Evolutionary conservation across 2,888 invertebrate genomes (phyloP), one percentile per base, ranked within the genome.

Genomic region (Epistrophe eligans): DNA sequence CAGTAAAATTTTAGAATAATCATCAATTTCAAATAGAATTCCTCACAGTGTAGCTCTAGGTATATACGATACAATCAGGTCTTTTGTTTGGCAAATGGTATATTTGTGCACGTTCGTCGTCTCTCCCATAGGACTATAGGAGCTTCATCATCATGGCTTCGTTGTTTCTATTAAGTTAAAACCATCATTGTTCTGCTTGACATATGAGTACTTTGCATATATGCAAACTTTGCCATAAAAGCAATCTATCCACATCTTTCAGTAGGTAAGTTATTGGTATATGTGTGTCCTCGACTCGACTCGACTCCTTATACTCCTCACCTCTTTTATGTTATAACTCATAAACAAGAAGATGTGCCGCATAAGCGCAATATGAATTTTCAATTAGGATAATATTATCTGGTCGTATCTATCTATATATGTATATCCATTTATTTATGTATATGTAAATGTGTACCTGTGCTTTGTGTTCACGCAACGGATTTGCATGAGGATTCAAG

Each of bases 371-470:
- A 80, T 73, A 67, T 80, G 73, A 80, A 80, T 80, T 80, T 80
- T 74, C 80, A 82, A 77, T 77, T 77, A 66, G 71, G 73, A 74
- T 58, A 82, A 80, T 80, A 80, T 80, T 74, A 80, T 80, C 73
- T 66, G 73, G 38, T 52, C 60, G 58, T 38, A 40, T 76, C 58
- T 73, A 40, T 57, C 13, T 43, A 19, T 48, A 70, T 71, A n/a
- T n/a, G n/a, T n/a, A n/a, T n/a, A n/a, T n/a, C n/a, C n/a, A n/a
- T n/a, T n/a, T n/a, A n/a, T n/a, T n/a, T n/a, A n/a, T n/a, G n/a
- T n/a, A 24, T 70, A 43, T 43, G 28, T 48, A 0, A 17, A 4
- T 8, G 11, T 57, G 15, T 74, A 67, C 67, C 71, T 79, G 70
- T 4, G 62, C 45, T 28, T 70, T 77, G 77, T 70, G 48, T 70